These are phyloP conservation scores for Gallinago paraguaiae DNA, from an alignment of 2,113 vertebrate genomes.

Conservation along the genomic window DNA sequence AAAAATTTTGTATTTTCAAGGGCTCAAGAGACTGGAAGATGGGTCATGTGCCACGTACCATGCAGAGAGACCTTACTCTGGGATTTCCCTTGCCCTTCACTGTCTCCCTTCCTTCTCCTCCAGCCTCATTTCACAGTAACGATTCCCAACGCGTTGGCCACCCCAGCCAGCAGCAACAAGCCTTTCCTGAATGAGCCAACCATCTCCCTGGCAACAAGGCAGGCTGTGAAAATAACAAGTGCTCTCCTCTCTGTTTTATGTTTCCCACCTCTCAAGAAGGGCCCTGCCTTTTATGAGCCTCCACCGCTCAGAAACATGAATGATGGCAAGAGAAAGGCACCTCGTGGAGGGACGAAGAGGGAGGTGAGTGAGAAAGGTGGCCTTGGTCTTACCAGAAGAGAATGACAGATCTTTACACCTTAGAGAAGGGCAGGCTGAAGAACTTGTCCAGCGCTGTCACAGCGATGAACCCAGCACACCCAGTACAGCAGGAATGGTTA, in stretches of 20 bases:
- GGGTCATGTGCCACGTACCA: background rate
- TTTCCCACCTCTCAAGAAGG: background rate
- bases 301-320: background rate
- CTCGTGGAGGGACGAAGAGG: background rate
- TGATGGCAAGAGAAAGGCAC: background rate
- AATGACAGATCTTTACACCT: background rate
- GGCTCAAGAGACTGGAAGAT: background rate
- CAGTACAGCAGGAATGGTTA: background rate
- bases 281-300: background rate
- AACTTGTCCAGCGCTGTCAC: background rate
- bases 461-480: background rate
- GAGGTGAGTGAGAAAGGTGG: background rate
- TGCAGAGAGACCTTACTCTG: background rate
- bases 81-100: background rate
- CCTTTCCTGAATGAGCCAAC: slow-evolving; percentile 10
- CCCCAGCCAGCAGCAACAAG: background rate
- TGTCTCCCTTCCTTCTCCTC: background rate
- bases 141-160: background rate
- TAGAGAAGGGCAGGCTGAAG: background rate
- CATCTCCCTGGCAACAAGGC: slow-evolving; percentile 44
- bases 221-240: slow-evolving; percentile 32
- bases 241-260: background rate
- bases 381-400: background rate
- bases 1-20: background rate
- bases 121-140: background rate